Evolutionary conservation across 2,113 vertebrate genomes (phyloP).

Genomic region (Zosterops japonicus): DNA sequence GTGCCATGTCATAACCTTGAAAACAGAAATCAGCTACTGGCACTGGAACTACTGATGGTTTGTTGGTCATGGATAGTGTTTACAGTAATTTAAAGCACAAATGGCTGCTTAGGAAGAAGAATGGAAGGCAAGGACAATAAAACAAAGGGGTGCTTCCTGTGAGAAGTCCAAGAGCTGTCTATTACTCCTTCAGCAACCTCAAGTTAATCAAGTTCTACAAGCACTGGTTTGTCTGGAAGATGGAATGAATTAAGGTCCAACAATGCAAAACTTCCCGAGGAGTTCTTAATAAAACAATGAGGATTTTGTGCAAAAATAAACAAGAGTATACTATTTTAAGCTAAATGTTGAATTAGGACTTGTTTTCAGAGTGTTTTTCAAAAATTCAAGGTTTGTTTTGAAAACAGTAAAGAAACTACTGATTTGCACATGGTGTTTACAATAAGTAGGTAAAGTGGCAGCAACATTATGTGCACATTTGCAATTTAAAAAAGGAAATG

Average conservation of each 20-base stretch:
- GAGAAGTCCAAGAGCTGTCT: neutral
- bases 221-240: neutral
- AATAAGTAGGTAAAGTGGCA: neutral
- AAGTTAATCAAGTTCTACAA: neutral
- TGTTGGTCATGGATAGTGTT: no score
- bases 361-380: neutral
- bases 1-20: neutral
- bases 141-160: rapidly evolving
- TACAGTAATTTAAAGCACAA: neutral
- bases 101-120: neutral
- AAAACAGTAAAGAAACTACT: neutral
- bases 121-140: neutral
- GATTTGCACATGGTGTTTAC: neutral
- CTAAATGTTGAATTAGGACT: neutral
- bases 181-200: neutral
- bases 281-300: neutral
- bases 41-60: neutral
- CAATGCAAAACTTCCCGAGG: neutral
- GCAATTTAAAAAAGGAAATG: neutral
- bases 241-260: neutral
- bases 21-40: neutral
- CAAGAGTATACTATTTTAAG: neutral
- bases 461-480: neutral
- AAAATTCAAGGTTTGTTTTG: neutral
- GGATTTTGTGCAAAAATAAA: neutral